Evolutionary conservation across 53 echinoderm and acorn worm genomes (phyloP), one percentile per base, ranked within the genome.

Genomic region (Glandiceps talaboti): DNA sequence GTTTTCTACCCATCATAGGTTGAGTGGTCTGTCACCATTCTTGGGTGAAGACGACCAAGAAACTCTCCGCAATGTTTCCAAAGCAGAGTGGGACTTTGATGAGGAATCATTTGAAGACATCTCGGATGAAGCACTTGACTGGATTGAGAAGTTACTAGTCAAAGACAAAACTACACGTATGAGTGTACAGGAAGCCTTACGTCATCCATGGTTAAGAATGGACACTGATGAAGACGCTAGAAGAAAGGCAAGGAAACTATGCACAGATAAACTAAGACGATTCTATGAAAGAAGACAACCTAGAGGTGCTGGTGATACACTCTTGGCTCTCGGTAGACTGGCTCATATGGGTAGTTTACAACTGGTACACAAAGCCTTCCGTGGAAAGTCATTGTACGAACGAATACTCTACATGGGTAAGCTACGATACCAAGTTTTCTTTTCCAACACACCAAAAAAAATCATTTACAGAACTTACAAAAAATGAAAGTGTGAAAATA

Each of bases 261-360:
- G 93, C 87, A 84, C 89, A 79, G 93, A 78, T 77, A 79, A 93
- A 73, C 91, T 99, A 74, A 85, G 91, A n/a, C 78, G 82, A 72
- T 89, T 90, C 86, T 89, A 91, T 27, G 89, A 89, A 32, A 85
- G 82, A 33, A 78, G 91, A 78, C 83, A 87, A 81, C 93, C 94
- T 84, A 86, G 85, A 93, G 93, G 94, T 78, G 93, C 93, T 84
- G 93, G 99, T 30, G 81, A 86, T 33, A 99, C 99, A 29, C 74
- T 93, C 79, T 85, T 87, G 28, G 93, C 99, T 74, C 87, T 99
- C 29, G 99, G 93, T 30, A 88, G 88, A 75, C 77, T 99, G 74
- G 99, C 99, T n/a, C 99, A 99, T 85, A 93, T 91, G 83, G 99
- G 99, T 14, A 91, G 93, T 73, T 91, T 99, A 72, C 93, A 90